phyloP scores from a whole-genome alignment of 2,888 invertebrate species.

The Calameuta filiformis region DNA sequence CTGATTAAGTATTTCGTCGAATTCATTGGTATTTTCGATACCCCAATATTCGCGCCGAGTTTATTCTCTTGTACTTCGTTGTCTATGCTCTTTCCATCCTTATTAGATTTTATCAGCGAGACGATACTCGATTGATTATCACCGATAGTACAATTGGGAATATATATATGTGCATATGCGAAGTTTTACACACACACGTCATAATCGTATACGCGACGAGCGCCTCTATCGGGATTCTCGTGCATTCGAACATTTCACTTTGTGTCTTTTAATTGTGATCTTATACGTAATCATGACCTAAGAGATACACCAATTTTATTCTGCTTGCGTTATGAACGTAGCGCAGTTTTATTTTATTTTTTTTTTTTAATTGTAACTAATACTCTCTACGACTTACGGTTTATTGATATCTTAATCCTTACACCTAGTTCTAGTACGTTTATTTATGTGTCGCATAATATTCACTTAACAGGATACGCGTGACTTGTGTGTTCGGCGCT shows the following conservation, averaged over 20 bases:
- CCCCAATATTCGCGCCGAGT: not conserved
- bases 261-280: conserved; percentile 34
- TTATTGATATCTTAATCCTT: conserved; percentile 11
- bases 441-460: not conserved
- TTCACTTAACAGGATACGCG: not conserved
- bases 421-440: conserved; percentile 17
- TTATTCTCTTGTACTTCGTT: not conserved
- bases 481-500: not conserved
- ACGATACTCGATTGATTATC: not conserved
- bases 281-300: not conserved
- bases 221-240: conserved; percentile 11
- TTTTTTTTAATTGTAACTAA: not conserved
- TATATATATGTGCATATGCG: not conserved
- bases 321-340: not conserved
- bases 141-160: not conserved
- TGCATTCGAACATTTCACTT: conserved; percentile 44
- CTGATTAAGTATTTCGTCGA: conserved; percentile 9
- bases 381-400: conserved; percentile 8
- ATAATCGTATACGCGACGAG: not conserved
- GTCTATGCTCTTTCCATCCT: not conserved
- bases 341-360: not conserved
- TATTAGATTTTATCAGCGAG: not conserved
- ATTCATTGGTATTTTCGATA: not conserved
- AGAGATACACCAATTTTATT: not conserved
- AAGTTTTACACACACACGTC: not conserved